Conservation (phyloP, 2,888 invertebrate species). For the Ophraella communa region DNA sequence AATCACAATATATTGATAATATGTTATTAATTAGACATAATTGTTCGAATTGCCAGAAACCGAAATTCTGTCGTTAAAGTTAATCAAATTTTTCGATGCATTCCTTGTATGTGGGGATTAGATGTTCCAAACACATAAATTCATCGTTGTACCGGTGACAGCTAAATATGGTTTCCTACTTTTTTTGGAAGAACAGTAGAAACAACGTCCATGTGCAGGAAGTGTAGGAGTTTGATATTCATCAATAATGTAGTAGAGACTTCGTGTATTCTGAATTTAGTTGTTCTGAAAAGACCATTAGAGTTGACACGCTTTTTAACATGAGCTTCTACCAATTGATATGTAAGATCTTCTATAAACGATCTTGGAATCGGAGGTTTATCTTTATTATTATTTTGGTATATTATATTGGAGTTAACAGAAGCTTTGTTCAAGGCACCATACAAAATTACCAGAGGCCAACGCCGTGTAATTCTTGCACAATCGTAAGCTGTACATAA, state of each 20-base stretch:
- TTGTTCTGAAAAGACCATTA: slow-evolving; percentile 8
- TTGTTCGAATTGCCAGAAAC: too few relatives aligned
- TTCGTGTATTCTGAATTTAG: slow-evolving; percentile 12
- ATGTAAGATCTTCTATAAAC: slow-evolving; percentile 2
- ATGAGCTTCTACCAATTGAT: neutral
- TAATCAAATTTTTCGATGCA: too few relatives aligned
- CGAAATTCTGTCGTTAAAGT: too few relatives aligned
- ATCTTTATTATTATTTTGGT: neutral
- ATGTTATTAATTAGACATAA: too few relatives aligned
- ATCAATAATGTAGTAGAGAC: slow-evolving; percentile 3
- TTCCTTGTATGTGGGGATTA: too few relatives aligned
- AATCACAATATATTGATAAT: too few relatives aligned
- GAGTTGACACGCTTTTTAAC: slow-evolving; percentile 6
- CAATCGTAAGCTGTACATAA: slow-evolving; percentile 2
- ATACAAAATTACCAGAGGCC: slow-evolving; percentile 9
- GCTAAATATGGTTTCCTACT: too few relatives aligned
- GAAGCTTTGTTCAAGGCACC: slow-evolving; percentile 10
- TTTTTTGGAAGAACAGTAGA: too few relatives aligned
- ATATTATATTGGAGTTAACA: neutral
- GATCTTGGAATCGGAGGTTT: neutral
- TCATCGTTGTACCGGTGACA: too few relatives aligned
- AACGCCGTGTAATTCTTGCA: too few relatives aligned
- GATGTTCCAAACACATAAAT: too few relatives aligned
- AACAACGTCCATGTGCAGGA: too few relatives aligned
- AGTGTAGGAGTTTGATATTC: neutral